A percentile compares a stretch with the other conserved stretches of the same genome.
Evolutionary conservation across 2,888 invertebrate species (phyloP).

Genomic region (Stratiomys singularior): DNA sequence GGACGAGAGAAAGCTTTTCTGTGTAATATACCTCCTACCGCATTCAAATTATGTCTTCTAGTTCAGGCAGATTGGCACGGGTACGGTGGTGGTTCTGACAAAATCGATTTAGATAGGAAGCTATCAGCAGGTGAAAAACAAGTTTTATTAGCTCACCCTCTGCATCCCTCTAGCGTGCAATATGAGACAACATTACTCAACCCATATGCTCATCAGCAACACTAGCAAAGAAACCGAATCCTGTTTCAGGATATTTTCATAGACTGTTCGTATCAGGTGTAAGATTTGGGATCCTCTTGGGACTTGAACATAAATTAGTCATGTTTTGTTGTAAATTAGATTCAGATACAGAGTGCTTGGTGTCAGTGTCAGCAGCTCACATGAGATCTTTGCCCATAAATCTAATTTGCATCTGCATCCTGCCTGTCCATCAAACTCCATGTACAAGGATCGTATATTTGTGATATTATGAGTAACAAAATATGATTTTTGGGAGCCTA

Average conservation of each 20-base stretch:
- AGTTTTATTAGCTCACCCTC: background rate
- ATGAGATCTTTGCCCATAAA: too few relatives aligned
- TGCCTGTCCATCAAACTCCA: too few relatives aligned
- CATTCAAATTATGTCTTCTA: background rate
- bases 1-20: background rate
- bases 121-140: slow-evolving; percentile 30
- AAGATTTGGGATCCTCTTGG: background rate
- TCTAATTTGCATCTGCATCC: too few relatives aligned
- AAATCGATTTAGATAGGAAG: slow-evolving; percentile 20
- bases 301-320: slow-evolving; percentile 6
- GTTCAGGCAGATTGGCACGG: background rate
- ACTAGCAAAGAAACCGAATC: too few relatives aligned
- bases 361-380: too few relatives aligned
- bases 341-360: background rate
- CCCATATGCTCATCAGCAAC: too few relatives aligned
- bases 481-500: too few relatives aligned
- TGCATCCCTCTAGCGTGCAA: background rate
- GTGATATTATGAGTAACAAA: too few relatives aligned
- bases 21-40: background rate
- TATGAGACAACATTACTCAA: background rate
- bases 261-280: too few relatives aligned
- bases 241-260: too few relatives aligned
- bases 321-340: slow-evolving; percentile 20
- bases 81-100: background rate
- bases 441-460: too few relatives aligned